Conservation (phyloP, 2,888 invertebrate species). For the Drosophila stalkeri region DNA sequence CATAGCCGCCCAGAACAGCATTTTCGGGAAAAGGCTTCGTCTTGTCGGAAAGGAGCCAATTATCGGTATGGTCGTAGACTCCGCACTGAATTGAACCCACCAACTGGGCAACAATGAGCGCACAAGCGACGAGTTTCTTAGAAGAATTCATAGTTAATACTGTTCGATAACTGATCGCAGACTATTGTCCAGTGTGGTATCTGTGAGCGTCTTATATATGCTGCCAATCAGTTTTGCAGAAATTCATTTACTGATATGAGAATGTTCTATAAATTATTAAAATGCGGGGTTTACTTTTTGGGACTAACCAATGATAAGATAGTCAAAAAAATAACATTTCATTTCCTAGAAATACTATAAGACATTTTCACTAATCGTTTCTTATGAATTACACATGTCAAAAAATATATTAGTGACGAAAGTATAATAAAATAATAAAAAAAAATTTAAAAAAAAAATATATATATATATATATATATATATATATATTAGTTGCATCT, state of each 20-base stretch:
- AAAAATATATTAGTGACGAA: not conserved
- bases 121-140: conserved; percentile 17
- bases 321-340: not conserved
- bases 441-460: too few species aligned
- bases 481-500: not conserved
- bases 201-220: not conserved
- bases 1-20: conserved; percentile 55
- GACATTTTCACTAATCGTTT: not conserved
- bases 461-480: too few species aligned
- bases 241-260: conserved; percentile 19
- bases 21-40: conserved; percentile 33
- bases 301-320: conserved; percentile 22
- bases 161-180: conserved; percentile 6
- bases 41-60: conserved; percentile 34
- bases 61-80: conserved; percentile 42
- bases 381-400: not conserved
- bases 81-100: conserved; percentile 44
- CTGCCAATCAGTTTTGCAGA: not conserved
- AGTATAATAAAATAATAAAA: not conserved
- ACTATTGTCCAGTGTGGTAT: not conserved
- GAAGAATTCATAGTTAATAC: conserved; percentile 39
- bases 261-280: not conserved
- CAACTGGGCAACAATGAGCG: conserved; percentile 37
- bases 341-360: not conserved
- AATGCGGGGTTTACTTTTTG: not conserved